These are phyloP conservation scores for Zeugodacus cucurbitae DNA, from an alignment of 1,140 invertebrate species.

Conservation along the genomic window DNA sequence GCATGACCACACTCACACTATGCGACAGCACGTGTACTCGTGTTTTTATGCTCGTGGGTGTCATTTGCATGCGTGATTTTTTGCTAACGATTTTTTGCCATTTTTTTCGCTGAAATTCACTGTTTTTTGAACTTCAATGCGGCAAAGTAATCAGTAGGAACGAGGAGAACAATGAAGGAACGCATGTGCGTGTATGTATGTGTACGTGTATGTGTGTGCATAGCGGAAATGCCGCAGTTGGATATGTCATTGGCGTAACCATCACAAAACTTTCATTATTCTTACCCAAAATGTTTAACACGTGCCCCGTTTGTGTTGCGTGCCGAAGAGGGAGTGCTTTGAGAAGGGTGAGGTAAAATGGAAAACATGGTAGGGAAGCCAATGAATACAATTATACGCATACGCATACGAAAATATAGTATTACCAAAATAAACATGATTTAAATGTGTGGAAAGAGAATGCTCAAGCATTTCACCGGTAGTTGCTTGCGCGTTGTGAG, in stretches of 20 bases:
- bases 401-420: too few relatives aligned
- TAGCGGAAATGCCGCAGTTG: neutral
- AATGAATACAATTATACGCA: neutral
- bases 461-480: too few relatives aligned
- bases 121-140: neutral
- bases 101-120: neutral
- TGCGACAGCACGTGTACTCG: neutral
- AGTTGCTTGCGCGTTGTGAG: too few relatives aligned
- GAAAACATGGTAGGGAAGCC: neutral
- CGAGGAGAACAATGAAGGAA: neutral
- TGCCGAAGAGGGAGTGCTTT: neutral
- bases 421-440: too few relatives aligned
- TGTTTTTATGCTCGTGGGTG: neutral
- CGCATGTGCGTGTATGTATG: too few relatives aligned
- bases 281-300: neutral
- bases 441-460: too few relatives aligned
- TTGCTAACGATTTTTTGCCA: neutral
- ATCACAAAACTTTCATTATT: neutral
- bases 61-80: conserved; percentile 5
- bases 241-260: neutral
- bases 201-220: neutral
- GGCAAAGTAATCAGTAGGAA: neutral
- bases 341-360: neutral
- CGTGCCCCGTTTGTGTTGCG: neutral
- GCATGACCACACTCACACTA: neutral